Percentiles rank a stretch among this genome's conserved stretches.
These are phyloP conservation scores for Caenorhabditis afra DNA, from an alignment of 2,888 invertebrate species.

Conservation along the genomic window DNA sequence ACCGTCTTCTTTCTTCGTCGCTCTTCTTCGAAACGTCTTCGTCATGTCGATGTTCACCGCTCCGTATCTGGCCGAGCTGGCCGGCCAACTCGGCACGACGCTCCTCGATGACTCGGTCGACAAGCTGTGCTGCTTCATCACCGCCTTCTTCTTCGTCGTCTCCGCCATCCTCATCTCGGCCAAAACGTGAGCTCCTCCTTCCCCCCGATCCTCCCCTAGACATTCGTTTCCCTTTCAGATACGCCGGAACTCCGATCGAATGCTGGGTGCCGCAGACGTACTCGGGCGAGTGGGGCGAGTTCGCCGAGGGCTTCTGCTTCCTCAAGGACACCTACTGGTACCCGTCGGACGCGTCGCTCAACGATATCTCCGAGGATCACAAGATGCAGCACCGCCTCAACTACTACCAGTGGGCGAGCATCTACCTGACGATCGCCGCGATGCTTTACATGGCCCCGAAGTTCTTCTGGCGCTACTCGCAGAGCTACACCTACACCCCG, in stretches of 20 bases:
- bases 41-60: constrained; percentile 37
- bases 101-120: constrained; percentile 47
- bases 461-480: constrained; percentile 39
- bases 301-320: constrained; percentile 69
- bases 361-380: constrained; percentile 63
- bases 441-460: constrained; percentile 52
- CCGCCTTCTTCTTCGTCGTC: constrained; percentile 41
- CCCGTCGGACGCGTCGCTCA: constrained; percentile 55
- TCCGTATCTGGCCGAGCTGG: constrained; percentile 38
- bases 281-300: constrained; percentile 74
- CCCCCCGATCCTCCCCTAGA: too few species aligned
- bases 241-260: constrained; percentile 61
- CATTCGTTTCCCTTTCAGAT: constrained; percentile 22
- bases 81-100: constrained; percentile 15
- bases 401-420: constrained; percentile 72
- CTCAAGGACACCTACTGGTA: constrained; percentile 72
- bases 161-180: constrained; percentile 45
- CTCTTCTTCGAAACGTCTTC: background rate
- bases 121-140: constrained; percentile 39
- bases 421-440: constrained; percentile 39
- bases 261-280: constrained; percentile 77
- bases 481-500: constrained; percentile 34
- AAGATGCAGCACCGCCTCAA: constrained; percentile 53
- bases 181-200: constrained; percentile 26
- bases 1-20: too few species aligned